These are phyloP conservation scores for Perizoma flavofasciatum DNA, from an alignment of 2,888 invertebrate genomes.

Conservation along the genomic window DNA sequence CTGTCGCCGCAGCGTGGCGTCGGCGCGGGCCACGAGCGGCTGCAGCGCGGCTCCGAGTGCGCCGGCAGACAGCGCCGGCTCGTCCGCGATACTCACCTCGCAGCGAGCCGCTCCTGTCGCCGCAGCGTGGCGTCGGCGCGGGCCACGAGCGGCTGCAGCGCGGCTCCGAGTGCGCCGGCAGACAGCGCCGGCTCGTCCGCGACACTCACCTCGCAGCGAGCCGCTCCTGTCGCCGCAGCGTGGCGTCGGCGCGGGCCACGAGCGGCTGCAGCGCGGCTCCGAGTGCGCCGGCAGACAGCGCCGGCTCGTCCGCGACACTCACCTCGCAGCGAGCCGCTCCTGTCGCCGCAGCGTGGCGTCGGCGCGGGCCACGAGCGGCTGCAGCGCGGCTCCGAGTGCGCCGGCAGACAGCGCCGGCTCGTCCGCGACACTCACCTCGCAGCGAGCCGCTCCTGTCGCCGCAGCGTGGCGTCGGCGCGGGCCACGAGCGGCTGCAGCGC, in stretches of 20 bases:
- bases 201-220: conserved; percentile 7
- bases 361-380: conserved; percentile 85
- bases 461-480: conserved; percentile 59
- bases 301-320: conserved; percentile 88
- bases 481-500: conserved; percentile 82
- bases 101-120: conserved; percentile 51
- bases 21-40: conserved; percentile 85
- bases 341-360: conserved; percentile 50
- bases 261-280: conserved; percentile 85
- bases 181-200: conserved; percentile 92
- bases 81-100: conserved; percentile 78
- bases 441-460: conserved; percentile 52
- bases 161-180: conserved; percentile 92
- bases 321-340: conserved; percentile 40
- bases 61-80: conserved; percentile 92
- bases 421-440: conserved; percentile 68
- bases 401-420: conserved; percentile 93
- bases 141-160: conserved; percentile 82
- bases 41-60: conserved; percentile 88
- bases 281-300: conserved; percentile 93
- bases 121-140: conserved; percentile 60
- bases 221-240: conserved; percentile 56
- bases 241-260: conserved; percentile 75
- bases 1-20: conserved; percentile 54
- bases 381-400: conserved; percentile 88